Evolutionary conservation across 2,113 vertebrate species (phyloP).

Genomic region (Pandion haliaetus): DNA sequence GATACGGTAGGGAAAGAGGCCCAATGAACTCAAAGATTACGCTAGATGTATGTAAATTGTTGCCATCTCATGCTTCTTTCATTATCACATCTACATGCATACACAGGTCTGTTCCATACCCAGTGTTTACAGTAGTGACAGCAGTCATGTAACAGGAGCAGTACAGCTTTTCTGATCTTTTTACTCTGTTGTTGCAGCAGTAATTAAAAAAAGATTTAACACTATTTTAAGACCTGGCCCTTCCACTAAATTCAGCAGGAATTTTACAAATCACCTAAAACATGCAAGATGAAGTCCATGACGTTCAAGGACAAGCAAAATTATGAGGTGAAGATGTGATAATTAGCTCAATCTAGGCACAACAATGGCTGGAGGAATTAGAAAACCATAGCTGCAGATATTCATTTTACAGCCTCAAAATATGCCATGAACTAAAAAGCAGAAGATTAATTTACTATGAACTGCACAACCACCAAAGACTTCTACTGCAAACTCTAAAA

Average conservation of each 20-base stretch:
- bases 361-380: neutral
- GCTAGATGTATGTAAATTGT: fast-evolving
- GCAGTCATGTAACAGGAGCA: fast-evolving
- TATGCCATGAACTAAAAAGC: neutral
- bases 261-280: neutral
- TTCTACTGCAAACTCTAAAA: neutral
- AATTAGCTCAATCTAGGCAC: neutral
- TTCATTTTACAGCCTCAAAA: neutral
- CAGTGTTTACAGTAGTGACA: neutral
- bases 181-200: neutral
- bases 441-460: neutral
- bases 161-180: neutral
- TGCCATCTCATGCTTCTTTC: no score
- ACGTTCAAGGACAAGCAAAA: neutral
- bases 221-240: neutral
- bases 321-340: neutral
- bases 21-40: fast-evolving
- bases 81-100: no score
- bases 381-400: neutral
- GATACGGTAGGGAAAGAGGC: neutral
- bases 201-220: neutral
- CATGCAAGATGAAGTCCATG: neutral
- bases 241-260: neutral
- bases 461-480: neutral
- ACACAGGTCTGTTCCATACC: neutral